A percentile compares a stretch with the other conserved stretches of the same genome.
These are phyloP conservation scores for Amblyopsis hoosieri DNA, from an alignment of 2,797 vertebrate genomes.

Conservation along the genomic window DNA sequence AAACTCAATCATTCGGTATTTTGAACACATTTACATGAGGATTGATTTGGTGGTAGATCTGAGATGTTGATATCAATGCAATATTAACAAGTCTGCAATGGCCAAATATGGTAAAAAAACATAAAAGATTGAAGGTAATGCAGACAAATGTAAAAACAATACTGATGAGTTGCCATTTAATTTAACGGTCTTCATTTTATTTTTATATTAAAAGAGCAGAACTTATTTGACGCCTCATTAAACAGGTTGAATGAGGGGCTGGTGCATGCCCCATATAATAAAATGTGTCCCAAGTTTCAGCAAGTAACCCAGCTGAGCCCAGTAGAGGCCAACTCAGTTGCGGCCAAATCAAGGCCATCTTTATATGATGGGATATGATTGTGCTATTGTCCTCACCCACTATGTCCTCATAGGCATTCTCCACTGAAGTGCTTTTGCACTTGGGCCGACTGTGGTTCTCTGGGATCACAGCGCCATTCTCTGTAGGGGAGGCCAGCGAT, in stretches of 20 bases:
- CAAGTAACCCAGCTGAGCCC: too few relatives aligned
- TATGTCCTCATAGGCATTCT: conserved; percentile 98
- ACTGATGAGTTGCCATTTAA: not conserved
- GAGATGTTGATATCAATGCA: not conserved
- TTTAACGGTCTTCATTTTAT: too few relatives aligned
- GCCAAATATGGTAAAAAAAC: too few relatives aligned
- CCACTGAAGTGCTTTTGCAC: conserved; percentile 97
- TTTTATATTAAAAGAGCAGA: too few relatives aligned
- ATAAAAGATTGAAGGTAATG: not conserved
- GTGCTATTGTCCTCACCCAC: conserved; percentile 84
- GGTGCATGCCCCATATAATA: too few relatives aligned
- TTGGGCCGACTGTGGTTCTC: conserved; percentile 83
- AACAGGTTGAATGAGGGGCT: too few relatives aligned
- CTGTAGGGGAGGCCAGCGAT: conserved; percentile 85
- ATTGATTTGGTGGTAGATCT: not conserved
- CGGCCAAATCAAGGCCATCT: too few relatives aligned
- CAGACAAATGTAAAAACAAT: not conserved
- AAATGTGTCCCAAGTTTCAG: too few relatives aligned
- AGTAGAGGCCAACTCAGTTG: too few relatives aligned
- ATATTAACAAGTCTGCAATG: not conserved
- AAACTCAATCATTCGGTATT: too few relatives aligned
- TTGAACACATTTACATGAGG: not conserved
- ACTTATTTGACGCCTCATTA: too few relatives aligned
- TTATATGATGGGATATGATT: too few relatives aligned
- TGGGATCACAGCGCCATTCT: conserved; percentile 86